Conservation (phyloP, 2,113 vertebrate species). For the Sebastes fasciatus region DNA sequence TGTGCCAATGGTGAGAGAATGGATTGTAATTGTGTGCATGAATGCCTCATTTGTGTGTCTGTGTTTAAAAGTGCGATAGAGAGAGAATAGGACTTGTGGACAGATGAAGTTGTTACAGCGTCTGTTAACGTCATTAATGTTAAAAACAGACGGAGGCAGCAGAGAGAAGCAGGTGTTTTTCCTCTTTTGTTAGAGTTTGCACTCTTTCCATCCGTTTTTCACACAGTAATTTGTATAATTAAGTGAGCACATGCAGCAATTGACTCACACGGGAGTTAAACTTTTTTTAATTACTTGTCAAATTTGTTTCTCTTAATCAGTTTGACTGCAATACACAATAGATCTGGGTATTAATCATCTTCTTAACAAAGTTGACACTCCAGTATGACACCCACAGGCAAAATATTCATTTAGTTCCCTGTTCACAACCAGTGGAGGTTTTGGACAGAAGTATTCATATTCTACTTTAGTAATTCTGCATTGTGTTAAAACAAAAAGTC, state of each 20-base stretch:
- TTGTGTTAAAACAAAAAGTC: no score
- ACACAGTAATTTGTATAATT: slow-evolving; percentile 28
- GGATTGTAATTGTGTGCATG: slow-evolving; percentile 25
- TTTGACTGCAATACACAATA: neutral
- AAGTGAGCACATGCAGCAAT: neutral
- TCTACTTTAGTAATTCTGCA: no score
- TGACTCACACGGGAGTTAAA: neutral
- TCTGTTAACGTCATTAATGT: slow-evolving; percentile 63
- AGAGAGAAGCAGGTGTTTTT: slow-evolving; percentile 65
- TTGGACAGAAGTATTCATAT: neutral
- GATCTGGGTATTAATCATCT: neutral
- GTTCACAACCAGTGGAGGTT: neutral
- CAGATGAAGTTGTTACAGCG: slow-evolving; percentile 32
- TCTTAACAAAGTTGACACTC: neutral
- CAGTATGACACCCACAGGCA: neutral
- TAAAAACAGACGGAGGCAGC: slow-evolving; percentile 41
- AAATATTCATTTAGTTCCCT: neutral
- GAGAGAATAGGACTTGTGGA: slow-evolving; percentile 7
- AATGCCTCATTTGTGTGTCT: slow-evolving; percentile 33
- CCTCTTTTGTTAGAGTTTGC: slow-evolving; percentile 37
- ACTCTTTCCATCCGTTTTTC: slow-evolving; percentile 57
- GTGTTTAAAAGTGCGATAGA: slow-evolving; percentile 17
- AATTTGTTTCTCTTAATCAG: neutral
- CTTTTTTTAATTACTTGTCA: neutral
- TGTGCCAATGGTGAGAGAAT: slow-evolving; percentile 8